Evolutionary conservation across 2,113 vertebrate genomes (phyloP), one percentile per base, ranked within the genome.

Genomic region (Stigmatopora argus): DNA sequence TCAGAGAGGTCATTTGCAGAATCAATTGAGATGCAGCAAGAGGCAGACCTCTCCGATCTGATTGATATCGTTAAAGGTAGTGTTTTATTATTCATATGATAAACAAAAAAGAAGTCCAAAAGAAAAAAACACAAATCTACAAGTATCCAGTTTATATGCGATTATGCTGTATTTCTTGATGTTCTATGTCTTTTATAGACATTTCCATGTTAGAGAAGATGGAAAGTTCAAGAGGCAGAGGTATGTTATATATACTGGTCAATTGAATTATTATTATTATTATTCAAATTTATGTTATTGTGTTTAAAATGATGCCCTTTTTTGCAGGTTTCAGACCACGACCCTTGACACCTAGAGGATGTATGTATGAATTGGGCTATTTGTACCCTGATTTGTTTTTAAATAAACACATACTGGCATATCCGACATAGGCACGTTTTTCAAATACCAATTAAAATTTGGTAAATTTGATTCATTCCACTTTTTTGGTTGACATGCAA

Each of bases 1-100:
- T 57, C 58, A 87, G 86, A 59, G n/a, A 13, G 26, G 1, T 8
- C 55, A 9, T 3, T 1, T 1, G 60, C 52, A n/a, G 64, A 73
- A 1, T 1, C 34, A 4, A 3, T 18, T 23, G 7, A 72, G 2
- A 0, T 74, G 48, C 85, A 89, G 73, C 58, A 12, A 70, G 57
- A 68, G 48, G 0, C 58, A 3, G 75, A 83, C 49, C 2, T 69
- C 35, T 2, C 34, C 21, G 72, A 78, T 0, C 0, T 80, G 13
- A 4, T 81, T 0, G 1, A 41, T 49, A 7, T 8, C 26, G 26
- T 31, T 4, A 14, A 2, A 0, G 78, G 84, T 78, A 58, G 12
- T 4, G 21, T 64, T 62, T 41, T 52, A 21, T 53, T 52, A 52
- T 52, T 49, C 17, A 18, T 19, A n/a, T 52, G 49, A 21, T 1